phyloP scores from a whole-genome alignment of 2,797 vertebrate species.

The Fringilla coelebs region DNA sequence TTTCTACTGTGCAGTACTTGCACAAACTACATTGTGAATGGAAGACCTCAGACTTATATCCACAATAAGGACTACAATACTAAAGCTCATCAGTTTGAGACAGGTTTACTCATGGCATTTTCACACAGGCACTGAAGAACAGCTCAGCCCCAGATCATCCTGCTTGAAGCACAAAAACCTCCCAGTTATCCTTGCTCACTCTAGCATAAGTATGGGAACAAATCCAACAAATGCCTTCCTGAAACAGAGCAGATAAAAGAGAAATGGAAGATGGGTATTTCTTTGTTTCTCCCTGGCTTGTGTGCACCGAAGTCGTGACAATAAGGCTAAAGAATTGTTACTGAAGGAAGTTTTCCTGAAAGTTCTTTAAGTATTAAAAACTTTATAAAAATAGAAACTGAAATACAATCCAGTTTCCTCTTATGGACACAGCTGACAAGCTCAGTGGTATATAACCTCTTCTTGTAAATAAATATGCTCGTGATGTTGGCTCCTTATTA shows the following conservation, averaged over 20 bases:
- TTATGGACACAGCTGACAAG: fast-evolving
- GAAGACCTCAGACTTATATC: not conserved
- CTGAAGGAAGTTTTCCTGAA: not conserved
- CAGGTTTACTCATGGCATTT: not conserved
- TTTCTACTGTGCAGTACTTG: not conserved
- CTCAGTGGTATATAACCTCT: not conserved
- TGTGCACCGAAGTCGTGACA: not conserved
- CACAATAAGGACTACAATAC: not conserved
- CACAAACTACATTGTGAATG: not conserved
- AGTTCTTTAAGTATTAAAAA: not conserved
- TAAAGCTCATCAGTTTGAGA: not conserved
- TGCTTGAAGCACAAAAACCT: not conserved
- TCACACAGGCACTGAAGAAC: not conserved
- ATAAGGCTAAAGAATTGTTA: not conserved
- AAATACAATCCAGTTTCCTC: not conserved
- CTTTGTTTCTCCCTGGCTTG: not conserved
- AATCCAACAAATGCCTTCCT: not conserved
- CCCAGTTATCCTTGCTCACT: not conserved
- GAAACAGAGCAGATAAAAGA: not conserved
- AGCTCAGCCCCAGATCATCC: not conserved
- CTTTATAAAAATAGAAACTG: not conserved
- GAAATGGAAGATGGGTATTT: not conserved
- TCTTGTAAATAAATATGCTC: not conserved
- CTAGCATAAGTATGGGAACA: not conserved
- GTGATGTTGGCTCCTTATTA: not conserved